Conservation (phyloP, 2,888 invertebrate genomes). For the Nomada fabriciana region DNA sequence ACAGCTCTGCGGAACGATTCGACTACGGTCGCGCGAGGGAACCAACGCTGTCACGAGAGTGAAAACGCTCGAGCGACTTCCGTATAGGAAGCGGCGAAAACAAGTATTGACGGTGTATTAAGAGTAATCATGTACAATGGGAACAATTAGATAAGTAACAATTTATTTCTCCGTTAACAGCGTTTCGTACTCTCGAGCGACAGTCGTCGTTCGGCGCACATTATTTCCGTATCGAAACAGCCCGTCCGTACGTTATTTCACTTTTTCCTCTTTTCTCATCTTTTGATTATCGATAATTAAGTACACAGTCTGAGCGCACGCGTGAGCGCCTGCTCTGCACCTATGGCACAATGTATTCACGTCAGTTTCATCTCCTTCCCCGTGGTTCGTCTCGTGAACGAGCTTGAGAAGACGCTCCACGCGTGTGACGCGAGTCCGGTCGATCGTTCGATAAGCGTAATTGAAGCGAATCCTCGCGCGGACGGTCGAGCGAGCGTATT, state of each 20-base stretch:
- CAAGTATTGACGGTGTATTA: too few species aligned
- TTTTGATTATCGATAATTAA: conserved; percentile 78
- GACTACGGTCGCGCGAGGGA: conserved; percentile 29
- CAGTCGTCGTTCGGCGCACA: conserved; percentile 19
- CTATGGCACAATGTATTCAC: conserved; percentile 85
- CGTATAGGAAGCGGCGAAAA: too few species aligned
- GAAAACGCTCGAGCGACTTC: not conserved
- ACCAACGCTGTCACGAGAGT: not conserved
- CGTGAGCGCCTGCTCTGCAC: conserved; percentile 75
- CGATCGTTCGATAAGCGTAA: conserved; percentile 57
- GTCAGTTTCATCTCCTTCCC: conserved; percentile 66
- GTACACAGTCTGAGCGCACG: conserved; percentile 82
- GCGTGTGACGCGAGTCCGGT: conserved; percentile 38
- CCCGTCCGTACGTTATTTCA: not conserved
- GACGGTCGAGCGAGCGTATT: conserved; percentile 37
- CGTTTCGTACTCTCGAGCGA: conserved; percentile 18
- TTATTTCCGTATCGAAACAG: conserved; percentile 30
- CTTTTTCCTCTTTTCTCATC: not conserved
- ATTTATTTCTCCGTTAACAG: conserved; percentile 42
- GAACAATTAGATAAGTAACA: conserved; percentile 8
- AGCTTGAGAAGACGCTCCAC: conserved; percentile 46
- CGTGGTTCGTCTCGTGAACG: conserved; percentile 28
- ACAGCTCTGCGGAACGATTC: conserved; percentile 31
- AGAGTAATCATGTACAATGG: not conserved
- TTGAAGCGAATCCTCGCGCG: conserved; percentile 44